phyloP scores from a whole-genome alignment of 2,888 invertebrate genomes.

The Eurois occulta region DNA sequence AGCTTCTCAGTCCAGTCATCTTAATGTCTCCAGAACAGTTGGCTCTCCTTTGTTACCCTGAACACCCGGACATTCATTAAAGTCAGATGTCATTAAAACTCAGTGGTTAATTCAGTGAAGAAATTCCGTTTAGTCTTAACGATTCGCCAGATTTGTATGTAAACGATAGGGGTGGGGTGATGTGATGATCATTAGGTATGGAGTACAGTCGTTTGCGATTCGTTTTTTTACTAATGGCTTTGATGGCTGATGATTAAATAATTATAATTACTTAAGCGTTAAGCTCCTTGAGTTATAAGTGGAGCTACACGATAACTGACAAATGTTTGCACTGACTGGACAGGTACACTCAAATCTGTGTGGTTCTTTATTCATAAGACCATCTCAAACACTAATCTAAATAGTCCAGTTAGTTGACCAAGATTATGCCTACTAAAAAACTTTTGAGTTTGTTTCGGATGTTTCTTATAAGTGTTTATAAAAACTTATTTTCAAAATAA shows the following conservation, averaged over 20 bases:
- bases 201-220: not conserved
- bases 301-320: too few relatives aligned
- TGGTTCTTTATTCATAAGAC: too few relatives aligned
- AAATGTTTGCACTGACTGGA: too few relatives aligned
- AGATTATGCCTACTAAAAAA: too few relatives aligned
- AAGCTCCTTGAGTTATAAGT: too few relatives aligned
- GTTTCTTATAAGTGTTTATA: too few relatives aligned
- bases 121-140: slow-evolving; percentile 50
- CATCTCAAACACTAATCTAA: too few relatives aligned
- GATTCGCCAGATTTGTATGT: slow-evolving; percentile 56
- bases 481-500: too few relatives aligned
- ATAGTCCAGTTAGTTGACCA: too few relatives aligned
- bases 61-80: slow-evolving; percentile 58
- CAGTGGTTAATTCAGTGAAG: slow-evolving; percentile 57
- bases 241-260: not conserved
- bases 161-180: slow-evolving; percentile 21
- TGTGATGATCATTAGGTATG: slow-evolving; percentile 2
- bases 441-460: too few relatives aligned
- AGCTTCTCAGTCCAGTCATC: slow-evolving; percentile 13
- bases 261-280: not conserved
- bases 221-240: not conserved
- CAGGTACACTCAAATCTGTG: too few relatives aligned
- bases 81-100: slow-evolving; percentile 63
- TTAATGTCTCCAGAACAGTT: slow-evolving; percentile 29
- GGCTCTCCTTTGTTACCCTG: slow-evolving; percentile 51